A percentile compares a stretch with the other conserved stretches of the same genome.
These are phyloP conservation scores for Pararge aegeria DNA, from an alignment of 1,140 invertebrate genomes.

Conservation along the genomic window DNA sequence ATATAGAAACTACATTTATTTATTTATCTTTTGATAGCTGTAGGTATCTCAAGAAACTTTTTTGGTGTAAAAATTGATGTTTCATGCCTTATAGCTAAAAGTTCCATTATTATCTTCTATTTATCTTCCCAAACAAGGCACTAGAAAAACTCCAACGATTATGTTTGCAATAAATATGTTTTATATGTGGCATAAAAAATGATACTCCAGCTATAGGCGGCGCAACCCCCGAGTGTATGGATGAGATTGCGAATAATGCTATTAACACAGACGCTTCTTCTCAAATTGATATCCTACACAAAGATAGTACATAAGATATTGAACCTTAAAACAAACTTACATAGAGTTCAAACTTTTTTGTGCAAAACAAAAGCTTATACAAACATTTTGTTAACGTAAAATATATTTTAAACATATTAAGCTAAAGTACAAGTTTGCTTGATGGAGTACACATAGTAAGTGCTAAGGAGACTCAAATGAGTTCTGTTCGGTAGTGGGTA, in stretches of 20 bases:
- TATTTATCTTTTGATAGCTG: neutral
- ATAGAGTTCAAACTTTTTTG: slow-evolving; percentile 37
- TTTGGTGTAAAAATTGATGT: slow-evolving; percentile 4
- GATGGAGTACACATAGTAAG: slow-evolving; percentile 29
- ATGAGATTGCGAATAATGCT: slow-evolving; percentile 79
- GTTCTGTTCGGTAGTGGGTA: slow-evolving; percentile 76
- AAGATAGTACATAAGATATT: slow-evolving; percentile 36
- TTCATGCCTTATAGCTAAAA: slow-evolving; percentile 26
- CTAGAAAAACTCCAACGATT: slow-evolving; percentile 69
- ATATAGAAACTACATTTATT: neutral
- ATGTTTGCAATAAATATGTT: slow-evolving; percentile 79
- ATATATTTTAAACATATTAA: slow-evolving; percentile 18
- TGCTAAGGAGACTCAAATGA: slow-evolving; percentile 73
- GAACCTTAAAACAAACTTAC: slow-evolving; percentile 26
- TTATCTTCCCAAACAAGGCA: slow-evolving; percentile 63
- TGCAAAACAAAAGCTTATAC: slow-evolving; percentile 29
- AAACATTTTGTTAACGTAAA: slow-evolving; percentile 31
- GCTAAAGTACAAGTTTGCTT: slow-evolving; percentile 36
- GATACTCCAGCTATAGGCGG: slow-evolving; percentile 62
- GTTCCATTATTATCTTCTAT: slow-evolving; percentile 56
- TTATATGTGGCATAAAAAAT: slow-evolving; percentile 78
- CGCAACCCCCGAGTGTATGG: slow-evolving; percentile 75
- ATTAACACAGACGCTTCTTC: slow-evolving; percentile 79
- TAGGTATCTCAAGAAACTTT: too few relatives aligned
- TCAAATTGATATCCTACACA: slow-evolving; percentile 76